phyloP scores from a whole-genome alignment of 2,797 vertebrate species.

The Notamacropus eugenii region DNA sequence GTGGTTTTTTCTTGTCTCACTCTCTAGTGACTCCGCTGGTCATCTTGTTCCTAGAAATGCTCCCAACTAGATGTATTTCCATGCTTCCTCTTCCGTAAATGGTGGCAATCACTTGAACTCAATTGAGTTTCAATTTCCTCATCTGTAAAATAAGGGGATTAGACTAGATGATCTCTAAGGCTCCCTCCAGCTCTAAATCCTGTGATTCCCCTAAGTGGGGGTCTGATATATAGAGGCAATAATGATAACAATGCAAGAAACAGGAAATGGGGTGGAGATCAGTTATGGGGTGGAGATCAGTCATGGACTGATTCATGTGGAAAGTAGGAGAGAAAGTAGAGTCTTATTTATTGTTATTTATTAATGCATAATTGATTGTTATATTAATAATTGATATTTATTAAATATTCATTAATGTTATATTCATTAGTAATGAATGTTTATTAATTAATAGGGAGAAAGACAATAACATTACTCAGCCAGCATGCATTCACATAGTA shows the following conservation, averaged over 20 bases:
- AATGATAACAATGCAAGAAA: neutral
- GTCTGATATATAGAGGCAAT: neutral
- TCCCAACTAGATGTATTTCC: neutral
- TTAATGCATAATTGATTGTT: neutral
- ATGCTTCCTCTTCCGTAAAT: no score
- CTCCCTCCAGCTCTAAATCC: neutral
- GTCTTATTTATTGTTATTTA: neutral
- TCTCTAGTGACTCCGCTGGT: accelerated
- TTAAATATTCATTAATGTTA: neutral
- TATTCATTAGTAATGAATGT: neutral
- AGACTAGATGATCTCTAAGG: neutral
- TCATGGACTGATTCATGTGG: neutral
- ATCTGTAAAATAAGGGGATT: neutral
- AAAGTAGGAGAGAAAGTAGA: neutral
- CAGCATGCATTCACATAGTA: neutral
- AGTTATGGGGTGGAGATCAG: neutral
- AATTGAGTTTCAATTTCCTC: neutral
- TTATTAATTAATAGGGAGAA: neutral
- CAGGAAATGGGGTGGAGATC: neutral
- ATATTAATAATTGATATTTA: neutral
- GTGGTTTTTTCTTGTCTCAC: neutral
- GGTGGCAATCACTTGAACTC: neutral
- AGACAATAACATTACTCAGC: neutral
- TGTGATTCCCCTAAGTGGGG: neutral
- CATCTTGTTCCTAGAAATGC: neutral